A percentile compares a stretch with the other conserved stretches of the same genome.
phyloP scores from a whole-genome alignment of 2,797 vertebrate genomes.

The Enteromius anoplus region DNA sequence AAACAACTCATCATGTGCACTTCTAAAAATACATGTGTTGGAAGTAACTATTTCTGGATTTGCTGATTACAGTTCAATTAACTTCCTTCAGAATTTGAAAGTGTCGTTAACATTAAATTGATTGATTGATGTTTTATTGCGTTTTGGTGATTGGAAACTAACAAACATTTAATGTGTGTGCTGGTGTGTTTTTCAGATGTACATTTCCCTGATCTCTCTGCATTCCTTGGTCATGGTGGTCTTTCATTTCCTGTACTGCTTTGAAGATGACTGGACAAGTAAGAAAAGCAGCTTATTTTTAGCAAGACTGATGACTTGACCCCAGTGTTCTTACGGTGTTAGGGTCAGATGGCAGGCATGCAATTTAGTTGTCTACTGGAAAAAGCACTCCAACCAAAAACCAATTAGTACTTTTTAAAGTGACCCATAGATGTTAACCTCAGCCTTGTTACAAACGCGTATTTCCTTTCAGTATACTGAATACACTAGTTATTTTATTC shows the following conservation, averaged over 20 bases:
- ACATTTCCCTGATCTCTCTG: constrained; percentile 95
- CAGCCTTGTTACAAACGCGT: background rate
- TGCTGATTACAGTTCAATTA: background rate
- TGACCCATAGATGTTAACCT: background rate
- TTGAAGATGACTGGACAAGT: constrained; percentile 99
- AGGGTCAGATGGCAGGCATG: background rate
- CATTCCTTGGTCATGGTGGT: constrained; percentile 94
- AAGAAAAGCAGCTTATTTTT: constrained; percentile 5
- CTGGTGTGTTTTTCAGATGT: constrained; percentile 86
- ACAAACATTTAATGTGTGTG: constrained; percentile 3
- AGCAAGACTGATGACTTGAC: constrained; percentile 3
- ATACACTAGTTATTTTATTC: background rate
- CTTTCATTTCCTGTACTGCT: constrained; percentile 97
- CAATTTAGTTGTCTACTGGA: background rate
- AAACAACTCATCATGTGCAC: background rate
- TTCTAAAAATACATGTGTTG: background rate
- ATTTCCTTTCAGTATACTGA: background rate
- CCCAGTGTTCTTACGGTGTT: background rate
- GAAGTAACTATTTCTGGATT: background rate
- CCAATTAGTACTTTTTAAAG: background rate
- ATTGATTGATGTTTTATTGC: background rate
- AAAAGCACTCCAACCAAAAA: background rate
- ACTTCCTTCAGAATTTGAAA: background rate
- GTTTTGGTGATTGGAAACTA: background rate
- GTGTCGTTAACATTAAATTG: background rate